Base-by-base conservation (phyloP, 2,113 vertebrate species). In the Anarhynchus alexandrinus region DNA sequence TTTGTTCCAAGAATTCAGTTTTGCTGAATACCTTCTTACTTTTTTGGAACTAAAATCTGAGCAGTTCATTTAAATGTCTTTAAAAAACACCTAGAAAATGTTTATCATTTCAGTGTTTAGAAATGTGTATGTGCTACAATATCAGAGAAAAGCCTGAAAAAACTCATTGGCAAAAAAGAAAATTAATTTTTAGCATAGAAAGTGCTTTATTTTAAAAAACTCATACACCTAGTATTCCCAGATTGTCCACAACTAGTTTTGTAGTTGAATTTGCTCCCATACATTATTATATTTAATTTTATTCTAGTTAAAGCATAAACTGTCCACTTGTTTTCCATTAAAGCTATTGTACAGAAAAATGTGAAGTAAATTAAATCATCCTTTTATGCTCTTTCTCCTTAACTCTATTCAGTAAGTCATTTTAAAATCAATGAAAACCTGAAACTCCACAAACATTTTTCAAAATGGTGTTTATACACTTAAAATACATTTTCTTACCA, bases 271-370 rank as follows among this genome's bases (percentile, higher is more conserved):
- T 88, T 93, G 11, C 57, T 96, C 61, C 30, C 22, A 55, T 62
- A 43, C 7, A 38, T 45, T 45, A 62, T 61, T 87, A 38, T 91
- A 91, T 93, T 86, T 81, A 91, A 74, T 88, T 96, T 91, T 90
- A n/a, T 96, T 96, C 66, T 69, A 74, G 62, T 91, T 97, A 76
- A 92, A 96, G 38, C 57, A 70, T 84, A 88, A 94, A 59, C 51
- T 34, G 64, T 74, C 76, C 76, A 57, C 77, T 97, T 95, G 58
- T 96, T 97, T 97, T 94, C 51, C 59, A 92, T 94, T 95, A 96
- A 88, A 89, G 52, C 52, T 81, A 78, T 52, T 93, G 51, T 78
- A 72, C 47, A 85, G 34, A 87, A 96, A 95, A 96, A 93, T 45
- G 22, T 82, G 45, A 95, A 91, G 49, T 91, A 92, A 81, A 93